Evolutionary conservation across 37 sponge, comb jelly and placozoan genomes (phyloP).

Genomic region (Spongia lamella): DNA sequence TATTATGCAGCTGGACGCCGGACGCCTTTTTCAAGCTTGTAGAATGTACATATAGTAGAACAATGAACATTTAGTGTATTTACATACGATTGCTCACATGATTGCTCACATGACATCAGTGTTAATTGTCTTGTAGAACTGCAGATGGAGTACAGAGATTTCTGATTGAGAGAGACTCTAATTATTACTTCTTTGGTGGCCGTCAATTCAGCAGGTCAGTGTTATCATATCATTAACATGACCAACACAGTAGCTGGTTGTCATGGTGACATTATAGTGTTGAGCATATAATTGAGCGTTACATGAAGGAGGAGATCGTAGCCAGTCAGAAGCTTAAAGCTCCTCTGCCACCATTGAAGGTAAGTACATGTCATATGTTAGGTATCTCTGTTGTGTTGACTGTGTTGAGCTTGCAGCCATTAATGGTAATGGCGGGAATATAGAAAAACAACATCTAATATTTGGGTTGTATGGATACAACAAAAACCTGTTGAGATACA

Average conservation of each 20-base stretch:
- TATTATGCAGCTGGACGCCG: too few species aligned
- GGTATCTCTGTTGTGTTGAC: too few species aligned
- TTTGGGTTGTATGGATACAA: too few species aligned
- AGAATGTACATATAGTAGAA: too few species aligned
- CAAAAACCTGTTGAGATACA: too few species aligned
- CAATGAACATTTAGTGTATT: too few species aligned
- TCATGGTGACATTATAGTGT: conserved; percentile 33
- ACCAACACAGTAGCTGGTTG: background rate
- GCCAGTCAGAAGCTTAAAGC: conserved; percentile 45
- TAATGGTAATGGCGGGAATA: too few species aligned
- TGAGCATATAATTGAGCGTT: conserved; percentile 80
- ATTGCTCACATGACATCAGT: too few species aligned
- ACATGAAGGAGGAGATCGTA: conserved; percentile 71
- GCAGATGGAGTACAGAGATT: conserved; percentile 70
- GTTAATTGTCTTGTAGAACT: conserved; percentile 38
- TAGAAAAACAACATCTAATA: too few species aligned
- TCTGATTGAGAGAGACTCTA: conserved; percentile 55
- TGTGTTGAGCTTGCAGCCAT: too few species aligned
- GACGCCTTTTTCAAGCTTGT: too few species aligned
- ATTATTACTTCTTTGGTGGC: conserved; percentile 78
- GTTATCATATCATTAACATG: background rate
- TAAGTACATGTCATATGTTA: conserved; percentile 11
- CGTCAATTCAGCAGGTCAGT: conserved; percentile 69
- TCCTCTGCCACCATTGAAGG: conserved; percentile 54
- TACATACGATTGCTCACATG: too few species aligned